Evolutionary conservation across 1,140 invertebrate genomes (phyloP), one percentile per base, ranked within the genome.

Genomic region (Campoletis sonorensis): DNA sequence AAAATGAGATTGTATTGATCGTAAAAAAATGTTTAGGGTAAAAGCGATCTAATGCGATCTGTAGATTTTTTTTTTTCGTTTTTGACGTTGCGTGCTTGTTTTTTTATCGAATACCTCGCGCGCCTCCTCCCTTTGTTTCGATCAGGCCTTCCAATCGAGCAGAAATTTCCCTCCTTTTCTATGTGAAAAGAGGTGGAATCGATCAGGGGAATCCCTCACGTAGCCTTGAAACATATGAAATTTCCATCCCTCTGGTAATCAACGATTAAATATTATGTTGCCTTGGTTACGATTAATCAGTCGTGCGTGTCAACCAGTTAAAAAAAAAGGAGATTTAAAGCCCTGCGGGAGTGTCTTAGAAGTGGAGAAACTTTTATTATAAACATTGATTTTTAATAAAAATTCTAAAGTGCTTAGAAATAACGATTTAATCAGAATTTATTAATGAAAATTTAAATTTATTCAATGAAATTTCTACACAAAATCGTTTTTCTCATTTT

Each of bases 201-300:
- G 67, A 70, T 70, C 67, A 15, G 10, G 67, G 27, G 30, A 33
- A 70, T 70, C 30, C 67, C 67, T 30, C 67, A 18, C 0, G 30
- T 18, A 21, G n/a, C 67, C 67, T 70, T 70, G 27, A 27, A 33
- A 64, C 61, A 64, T 13, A 64, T 64, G 61, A 64, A 64, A 70
- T 18, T 30, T 70, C 21, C 67, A 33, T 70, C 67, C 67, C 67
- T 70, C 33, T 70, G 67, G 3, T 70, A 70, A 70, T 27, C 23
- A 64, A 23, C 23, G 61, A 64, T 64, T 64, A 2, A 23, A 23
- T 64, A 26, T 64, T 64, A 27, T 18, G 67, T 70, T 33, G 67
- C 30, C 27, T 33, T 33, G 15, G 30, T 33, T 70, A 33, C 67
- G 30, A 33, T 10, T 16, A 33, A 70, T 33, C 67, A 70, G 15